Evolutionary conservation across 2,797 vertebrate species (phyloP).

Genomic region (Rhinophrynus dorsalis): DNA sequence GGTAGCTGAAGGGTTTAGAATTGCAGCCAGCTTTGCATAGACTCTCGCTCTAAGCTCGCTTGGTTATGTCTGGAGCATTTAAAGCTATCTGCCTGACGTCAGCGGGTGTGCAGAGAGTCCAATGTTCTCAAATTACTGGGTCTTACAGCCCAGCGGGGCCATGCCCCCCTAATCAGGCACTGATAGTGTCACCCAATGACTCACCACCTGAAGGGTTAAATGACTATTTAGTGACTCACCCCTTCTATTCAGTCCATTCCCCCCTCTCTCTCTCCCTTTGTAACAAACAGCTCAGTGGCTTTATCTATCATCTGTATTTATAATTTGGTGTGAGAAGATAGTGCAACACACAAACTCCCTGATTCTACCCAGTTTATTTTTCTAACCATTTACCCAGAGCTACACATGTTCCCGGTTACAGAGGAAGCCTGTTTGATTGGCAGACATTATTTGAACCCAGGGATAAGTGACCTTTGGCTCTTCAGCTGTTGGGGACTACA

Average conservation of each 20-base stretch:
- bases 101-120: constrained; percentile 28
- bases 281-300: too few species aligned
- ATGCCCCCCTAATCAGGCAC: background rate
- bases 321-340: too few species aligned
- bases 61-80: constrained; percentile 31
- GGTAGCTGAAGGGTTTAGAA: background rate
- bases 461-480: too few species aligned
- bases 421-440: too few species aligned
- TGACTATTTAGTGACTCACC: background rate
- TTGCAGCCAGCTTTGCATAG: background rate
- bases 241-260: background rate
- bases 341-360: too few species aligned
- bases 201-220: background rate
- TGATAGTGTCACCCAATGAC: background rate
- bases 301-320: too few species aligned
- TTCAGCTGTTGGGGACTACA: too few species aligned
- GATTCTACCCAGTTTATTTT: too few species aligned
- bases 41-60: background rate
- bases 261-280: too few species aligned
- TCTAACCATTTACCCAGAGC: too few species aligned
- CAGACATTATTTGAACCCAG: too few species aligned
- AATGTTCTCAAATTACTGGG: constrained; percentile 29
- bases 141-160: background rate
- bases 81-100: constrained; percentile 31
- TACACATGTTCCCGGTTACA: too few species aligned